These are phyloP conservation scores for Mechanitis mazaeus DNA, from an alignment of 2,888 invertebrate species.

Conservation along the genomic window DNA sequence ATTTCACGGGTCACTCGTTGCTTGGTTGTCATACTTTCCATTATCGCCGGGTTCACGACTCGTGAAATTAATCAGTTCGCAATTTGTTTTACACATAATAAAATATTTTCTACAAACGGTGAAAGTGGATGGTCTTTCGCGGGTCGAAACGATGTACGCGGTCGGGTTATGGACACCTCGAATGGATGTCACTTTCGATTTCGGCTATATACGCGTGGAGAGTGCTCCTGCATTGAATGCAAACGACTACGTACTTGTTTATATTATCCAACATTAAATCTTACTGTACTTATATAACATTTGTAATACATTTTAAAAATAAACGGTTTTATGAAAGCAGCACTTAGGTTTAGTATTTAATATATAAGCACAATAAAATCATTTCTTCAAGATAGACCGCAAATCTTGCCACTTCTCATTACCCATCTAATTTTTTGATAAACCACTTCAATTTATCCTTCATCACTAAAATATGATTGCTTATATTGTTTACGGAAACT, in stretches of 20 bases:
- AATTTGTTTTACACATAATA: constrained; percentile 46
- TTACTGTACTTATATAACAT: too few species aligned
- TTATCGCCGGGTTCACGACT: constrained; percentile 3
- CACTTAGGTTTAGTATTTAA: too few species aligned
- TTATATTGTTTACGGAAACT: too few species aligned
- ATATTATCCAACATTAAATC: too few species aligned
- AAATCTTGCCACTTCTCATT: too few species aligned
- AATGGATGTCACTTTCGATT: constrained; percentile 53
- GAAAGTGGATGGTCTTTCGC: constrained; percentile 45
- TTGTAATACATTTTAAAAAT: too few species aligned
- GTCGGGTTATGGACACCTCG: constrained; percentile 24
- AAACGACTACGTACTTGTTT: constrained; percentile 21
- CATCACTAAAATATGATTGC: too few species aligned
- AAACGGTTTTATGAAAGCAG: too few species aligned
- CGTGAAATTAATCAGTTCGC: constrained; percentile 32
- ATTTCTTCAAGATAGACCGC: too few species aligned
- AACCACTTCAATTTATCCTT: too few species aligned
- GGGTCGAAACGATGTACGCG: constrained; percentile 32
- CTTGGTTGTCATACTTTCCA: constrained; percentile 7
- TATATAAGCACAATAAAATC: too few species aligned
- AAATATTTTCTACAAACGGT: constrained; percentile 46
- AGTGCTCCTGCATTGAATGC: constrained; percentile 40
- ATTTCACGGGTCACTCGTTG: constrained; percentile 21
- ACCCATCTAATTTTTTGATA: too few species aligned
- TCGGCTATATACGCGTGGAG: constrained; percentile 38